These are phyloP conservation scores for Sthenelais limicola DNA, from an alignment of 2,888 invertebrate genomes.

Conservation along the genomic window DNA sequence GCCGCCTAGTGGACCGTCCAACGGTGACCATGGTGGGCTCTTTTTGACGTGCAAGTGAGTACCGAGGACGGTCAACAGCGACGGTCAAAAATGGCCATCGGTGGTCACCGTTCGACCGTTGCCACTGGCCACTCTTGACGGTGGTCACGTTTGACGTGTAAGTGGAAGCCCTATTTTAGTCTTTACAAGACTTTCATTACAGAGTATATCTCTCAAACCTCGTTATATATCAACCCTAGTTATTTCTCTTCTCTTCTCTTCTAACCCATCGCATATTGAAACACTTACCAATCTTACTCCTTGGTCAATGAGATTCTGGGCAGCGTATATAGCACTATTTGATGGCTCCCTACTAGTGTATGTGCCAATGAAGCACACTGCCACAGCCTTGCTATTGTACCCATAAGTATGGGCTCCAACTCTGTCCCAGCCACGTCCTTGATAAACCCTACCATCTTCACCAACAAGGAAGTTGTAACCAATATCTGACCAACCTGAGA, in stretches of 20 bases:
- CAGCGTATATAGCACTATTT: conserved; percentile 50
- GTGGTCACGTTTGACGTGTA: no score
- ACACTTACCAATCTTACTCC: conserved; percentile 46
- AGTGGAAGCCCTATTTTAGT: no score
- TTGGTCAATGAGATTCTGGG: conserved; percentile 54
- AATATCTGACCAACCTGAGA: conserved; percentile 52
- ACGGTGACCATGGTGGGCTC: no score
- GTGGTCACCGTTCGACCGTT: no score
- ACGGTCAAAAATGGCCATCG: no score
- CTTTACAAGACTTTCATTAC: no score
- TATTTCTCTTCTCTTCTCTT: neutral
- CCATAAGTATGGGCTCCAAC: conserved; percentile 54
- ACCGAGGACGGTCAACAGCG: no score
- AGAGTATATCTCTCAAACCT: neutral
- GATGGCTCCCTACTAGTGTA: conserved; percentile 53
- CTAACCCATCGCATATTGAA: neutral
- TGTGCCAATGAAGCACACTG: conserved; percentile 58
- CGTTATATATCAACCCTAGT: neutral
- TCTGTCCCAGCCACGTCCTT: conserved; percentile 53
- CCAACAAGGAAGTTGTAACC: conserved; percentile 72
- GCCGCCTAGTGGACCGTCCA: no score
- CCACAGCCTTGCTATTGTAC: conserved; percentile 75
- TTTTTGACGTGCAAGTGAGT: no score
- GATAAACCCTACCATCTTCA: conserved; percentile 53
- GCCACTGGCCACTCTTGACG: no score